Evolutionary conservation across 2,113 vertebrate species (phyloP).

Genomic region (Ivindomyrus marchei): DNA sequence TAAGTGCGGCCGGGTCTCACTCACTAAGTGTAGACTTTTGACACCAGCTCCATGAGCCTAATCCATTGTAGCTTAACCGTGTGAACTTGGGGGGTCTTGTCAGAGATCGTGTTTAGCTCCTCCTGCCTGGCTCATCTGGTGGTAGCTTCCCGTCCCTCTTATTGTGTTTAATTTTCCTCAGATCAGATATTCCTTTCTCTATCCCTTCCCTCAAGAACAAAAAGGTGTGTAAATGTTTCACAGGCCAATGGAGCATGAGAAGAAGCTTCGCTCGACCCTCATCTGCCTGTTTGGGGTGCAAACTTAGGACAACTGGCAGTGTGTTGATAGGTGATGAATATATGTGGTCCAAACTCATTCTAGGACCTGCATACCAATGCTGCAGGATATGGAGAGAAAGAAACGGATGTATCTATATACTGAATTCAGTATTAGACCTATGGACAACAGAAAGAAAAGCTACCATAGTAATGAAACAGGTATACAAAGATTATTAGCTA

Average conservation of each 20-base stretch:
- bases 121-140: slow-evolving; percentile 34
- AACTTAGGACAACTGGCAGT: neutral
- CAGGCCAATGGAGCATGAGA: slow-evolving; percentile 46
- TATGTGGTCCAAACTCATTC: neutral
- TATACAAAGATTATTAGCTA: neutral
- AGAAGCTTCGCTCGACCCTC: slow-evolving; percentile 10
- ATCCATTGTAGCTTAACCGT: neutral
- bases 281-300: neutral
- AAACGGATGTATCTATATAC: too few relatives aligned
- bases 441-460: neutral
- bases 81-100: slow-evolving; percentile 32
- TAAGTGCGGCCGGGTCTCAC: slow-evolving; percentile 49
- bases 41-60: neutral
- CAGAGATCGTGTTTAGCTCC: slow-evolving; percentile 28
- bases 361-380: neutral
- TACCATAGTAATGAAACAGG: neutral
- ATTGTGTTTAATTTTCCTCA: slow-evolving; percentile 53
- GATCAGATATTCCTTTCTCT: slow-evolving; percentile 48
- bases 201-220: slow-evolving; percentile 27
- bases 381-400: neutral
- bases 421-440: neutral
- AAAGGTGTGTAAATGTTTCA: slow-evolving; percentile 41
- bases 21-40: neutral
- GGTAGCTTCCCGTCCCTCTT: slow-evolving; percentile 18
- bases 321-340: neutral